phyloP scores from a whole-genome alignment of 2,888 invertebrate genomes.

The Pogonocherus hispidulus region DNA sequence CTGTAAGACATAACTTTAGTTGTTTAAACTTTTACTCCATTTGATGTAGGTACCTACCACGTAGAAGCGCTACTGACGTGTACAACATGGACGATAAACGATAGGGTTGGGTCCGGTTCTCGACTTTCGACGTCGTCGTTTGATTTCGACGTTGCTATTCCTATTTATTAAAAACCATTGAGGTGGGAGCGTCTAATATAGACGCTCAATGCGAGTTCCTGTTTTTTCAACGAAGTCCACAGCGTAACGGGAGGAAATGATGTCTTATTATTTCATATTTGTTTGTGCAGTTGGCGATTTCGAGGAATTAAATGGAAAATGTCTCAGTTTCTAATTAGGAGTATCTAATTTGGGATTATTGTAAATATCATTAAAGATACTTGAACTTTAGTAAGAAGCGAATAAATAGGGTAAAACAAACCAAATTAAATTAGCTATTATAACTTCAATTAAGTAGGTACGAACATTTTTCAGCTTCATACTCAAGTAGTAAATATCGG shows the following conservation, averaged over 20 bases:
- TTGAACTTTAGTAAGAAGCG: no score
- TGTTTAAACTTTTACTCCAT: no score
- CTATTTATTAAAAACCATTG: constrained; percentile 3
- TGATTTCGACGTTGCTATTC: constrained; percentile 3
- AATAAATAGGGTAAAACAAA: no score
- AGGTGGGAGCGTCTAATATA: constrained; percentile 18
- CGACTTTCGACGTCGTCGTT: constrained; percentile 14
- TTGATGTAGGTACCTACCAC: no score
- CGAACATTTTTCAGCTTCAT: no score
- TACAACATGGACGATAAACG: neutral
- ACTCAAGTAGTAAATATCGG: no score
- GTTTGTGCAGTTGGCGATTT: constrained; percentile 17
- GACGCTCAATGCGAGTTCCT: neutral
- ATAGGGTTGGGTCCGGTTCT: neutral
- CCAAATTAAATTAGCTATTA: no score
- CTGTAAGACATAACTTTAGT: no score
- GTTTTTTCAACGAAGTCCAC: constrained; percentile 24
- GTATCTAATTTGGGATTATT: neutral
- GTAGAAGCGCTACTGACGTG: neutral
- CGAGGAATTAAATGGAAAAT: neutral
- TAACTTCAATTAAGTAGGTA: no score
- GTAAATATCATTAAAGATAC: no score
- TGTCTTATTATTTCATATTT: constrained; percentile 7
- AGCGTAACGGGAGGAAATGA: constrained; percentile 26
- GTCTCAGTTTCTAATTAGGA: no score